Base-by-base conservation (phyloP, 2,113 vertebrate genomes). In the Sturnira hondurensis region DNA sequence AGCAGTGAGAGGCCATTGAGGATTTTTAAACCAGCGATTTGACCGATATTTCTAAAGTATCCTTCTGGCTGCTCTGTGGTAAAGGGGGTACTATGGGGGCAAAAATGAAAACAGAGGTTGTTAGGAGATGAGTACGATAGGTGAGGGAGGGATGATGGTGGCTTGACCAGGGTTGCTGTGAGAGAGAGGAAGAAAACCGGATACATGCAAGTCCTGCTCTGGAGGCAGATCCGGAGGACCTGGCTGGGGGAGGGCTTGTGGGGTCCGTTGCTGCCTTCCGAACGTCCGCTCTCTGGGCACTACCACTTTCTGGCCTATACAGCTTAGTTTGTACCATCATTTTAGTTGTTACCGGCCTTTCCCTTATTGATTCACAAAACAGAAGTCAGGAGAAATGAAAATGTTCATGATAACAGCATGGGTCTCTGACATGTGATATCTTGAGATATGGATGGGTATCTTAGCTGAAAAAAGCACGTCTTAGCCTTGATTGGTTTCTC, bases 351-450 rank as follows among this genome's bases (percentile, higher is more conserved):
- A 28, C 12, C 41, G n/a, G 22, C 54, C 56, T 86, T 86, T 95
- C 33, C 11, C 38, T 91, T 74, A 47, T 74, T 86, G 36, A 63
- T 92, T 90, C 63, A 67, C 58, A 77, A 94, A 89, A 77, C 84
- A 93, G 74, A 90, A 85, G 47, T 38, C n/a, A 58, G 65, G 84
- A 94, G 90, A 93, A 81, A 68, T 84, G 67, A 47, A 91, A 95
- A 89, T 31, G 26, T 84, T 71, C 33, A n/a, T 50, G n/a, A 86
- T 85, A 50, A 93, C 86, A 61, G 1, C 13, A 36, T n/a, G 7
- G 5, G 7, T 58, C 28, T 88, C 36, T 70, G 56, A 52, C 84
- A 54, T 9, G 36, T 50, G 50, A 4, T 45, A 28, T 41, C 54
- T 80, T 1, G 1, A 83, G 68, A 76, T 38, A 15, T 68, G 91